These are phyloP conservation scores for Helogale parvula DNA, from an alignment of 2,113 vertebrate genomes.

Conservation along the genomic window DNA sequence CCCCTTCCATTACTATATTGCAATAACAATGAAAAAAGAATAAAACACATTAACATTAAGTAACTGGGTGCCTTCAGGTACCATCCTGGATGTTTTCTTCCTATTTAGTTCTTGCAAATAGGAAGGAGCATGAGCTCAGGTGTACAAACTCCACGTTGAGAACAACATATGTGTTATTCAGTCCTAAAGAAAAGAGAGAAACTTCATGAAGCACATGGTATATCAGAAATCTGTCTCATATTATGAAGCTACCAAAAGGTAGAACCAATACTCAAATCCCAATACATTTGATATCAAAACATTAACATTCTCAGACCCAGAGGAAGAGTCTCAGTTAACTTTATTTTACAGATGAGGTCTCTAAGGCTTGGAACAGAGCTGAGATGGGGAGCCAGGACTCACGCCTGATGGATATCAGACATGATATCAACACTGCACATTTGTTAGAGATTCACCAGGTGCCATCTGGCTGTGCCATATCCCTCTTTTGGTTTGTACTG, in stretches of 20 bases:
- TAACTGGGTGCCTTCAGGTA: background rate
- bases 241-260: background rate
- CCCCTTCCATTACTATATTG: background rate
- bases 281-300: background rate
- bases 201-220: background rate
- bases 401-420: rapidly evolving
- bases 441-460: background rate
- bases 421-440: rapidly evolving
- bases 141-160: background rate
- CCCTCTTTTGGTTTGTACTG: background rate
- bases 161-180: background rate
- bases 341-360: background rate
- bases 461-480: rapidly evolving
- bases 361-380: background rate
- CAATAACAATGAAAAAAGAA: background rate
- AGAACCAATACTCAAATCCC: background rate
- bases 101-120: background rate
- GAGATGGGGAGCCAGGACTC: background rate
- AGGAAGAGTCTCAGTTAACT: rapidly evolving
- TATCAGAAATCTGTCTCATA: background rate
- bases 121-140: background rate
- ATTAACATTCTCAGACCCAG: background rate
- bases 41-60: background rate
- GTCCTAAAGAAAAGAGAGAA: background rate
- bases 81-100: background rate